A percentile compares a stretch with the other conserved stretches of the same genome.
phyloP scores from a whole-genome alignment of 1,140 invertebrate genomes.

The Scaptomyza montana region DNA sequence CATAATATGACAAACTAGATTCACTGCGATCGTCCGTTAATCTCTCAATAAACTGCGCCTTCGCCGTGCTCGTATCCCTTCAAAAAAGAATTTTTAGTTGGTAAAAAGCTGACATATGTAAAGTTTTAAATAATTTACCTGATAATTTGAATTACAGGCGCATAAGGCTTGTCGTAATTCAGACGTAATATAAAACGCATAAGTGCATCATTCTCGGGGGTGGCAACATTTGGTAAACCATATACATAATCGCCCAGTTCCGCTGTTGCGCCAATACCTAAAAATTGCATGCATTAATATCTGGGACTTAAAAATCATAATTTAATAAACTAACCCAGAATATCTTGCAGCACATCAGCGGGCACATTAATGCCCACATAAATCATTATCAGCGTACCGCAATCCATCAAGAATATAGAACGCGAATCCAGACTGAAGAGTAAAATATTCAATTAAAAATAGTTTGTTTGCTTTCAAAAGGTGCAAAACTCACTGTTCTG shows the following conservation, averaged over 20 bases:
- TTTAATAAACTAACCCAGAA: conserved; percentile 85
- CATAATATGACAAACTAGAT: conserved; percentile 97
- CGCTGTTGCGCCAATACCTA: conserved; percentile 86
- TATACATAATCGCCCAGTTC: conserved; percentile 87
- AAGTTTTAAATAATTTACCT: conserved; percentile 86
- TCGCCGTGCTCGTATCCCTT: conserved; percentile 94
- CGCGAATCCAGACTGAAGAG: conserved; percentile 89
- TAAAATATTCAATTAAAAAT: conserved; percentile 3
- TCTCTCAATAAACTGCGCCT: conserved; percentile 92
- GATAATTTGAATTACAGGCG: conserved; percentile 91
- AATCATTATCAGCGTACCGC: conserved; percentile 92
- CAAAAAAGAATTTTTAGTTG: conserved; percentile 57
- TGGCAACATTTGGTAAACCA: conserved; percentile 91
- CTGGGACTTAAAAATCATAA: not conserved
- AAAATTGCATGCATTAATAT: conserved; percentile 4
- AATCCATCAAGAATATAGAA: conserved; percentile 96
- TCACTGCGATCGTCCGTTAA: conserved; percentile 97
- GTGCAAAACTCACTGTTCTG: conserved; percentile 85
- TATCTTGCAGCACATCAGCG: conserved; percentile 89
- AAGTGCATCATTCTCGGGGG: conserved; percentile 89
- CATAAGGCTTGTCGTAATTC: conserved; percentile 92
- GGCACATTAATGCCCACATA: conserved; percentile 94
- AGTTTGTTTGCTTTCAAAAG: not conserved
- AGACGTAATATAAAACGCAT: conserved; percentile 93
- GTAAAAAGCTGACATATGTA: not conserved